Evolutionary conservation across 2,113 vertebrate species (phyloP).

Genomic region (Oncorhynchus mykiss): DNA sequence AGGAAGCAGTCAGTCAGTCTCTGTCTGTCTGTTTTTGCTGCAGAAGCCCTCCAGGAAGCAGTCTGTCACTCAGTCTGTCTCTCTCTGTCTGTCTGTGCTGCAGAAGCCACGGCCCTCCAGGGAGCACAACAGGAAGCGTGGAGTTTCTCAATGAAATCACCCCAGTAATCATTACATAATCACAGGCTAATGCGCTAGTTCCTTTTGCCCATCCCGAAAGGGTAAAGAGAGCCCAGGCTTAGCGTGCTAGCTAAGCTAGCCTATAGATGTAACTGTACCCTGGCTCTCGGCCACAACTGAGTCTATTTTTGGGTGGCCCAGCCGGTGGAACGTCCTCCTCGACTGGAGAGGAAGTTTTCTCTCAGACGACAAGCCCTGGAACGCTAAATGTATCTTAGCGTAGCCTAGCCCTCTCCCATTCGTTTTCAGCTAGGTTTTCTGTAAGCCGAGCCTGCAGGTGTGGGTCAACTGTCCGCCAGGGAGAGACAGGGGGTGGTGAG

Average conservation of each 20-base stretch:
- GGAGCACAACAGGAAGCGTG: conserved; percentile 21
- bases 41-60: conserved; percentile 4
- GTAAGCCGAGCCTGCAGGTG: conserved; percentile 47
- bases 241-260: not conserved
- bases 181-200: not conserved
- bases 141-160: conserved; percentile 33
- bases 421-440: conserved; percentile 31
- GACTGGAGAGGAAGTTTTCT: not conserved
- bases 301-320: not conserved
- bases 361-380: not conserved
- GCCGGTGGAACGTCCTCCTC: not conserved
- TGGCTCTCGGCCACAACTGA: not conserved
- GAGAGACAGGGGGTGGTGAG: conserved; percentile 24
- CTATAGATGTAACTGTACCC: not conserved
- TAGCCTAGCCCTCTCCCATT: conserved; percentile 7
- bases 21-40: too few relatives aligned
- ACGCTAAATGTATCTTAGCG: conserved; percentile 1
- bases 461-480: conserved; percentile 55
- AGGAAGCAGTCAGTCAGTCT: too few relatives aligned
- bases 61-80: conserved; percentile 2
- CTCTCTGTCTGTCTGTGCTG: conserved; percentile 13
- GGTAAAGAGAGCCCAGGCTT: too few relatives aligned
- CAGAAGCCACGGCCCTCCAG: not conserved
- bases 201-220: not conserved
- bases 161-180: conserved; percentile 7